Base-by-base conservation (phyloP, 2,888 invertebrate genomes). In the Thecophora atra region DNA sequence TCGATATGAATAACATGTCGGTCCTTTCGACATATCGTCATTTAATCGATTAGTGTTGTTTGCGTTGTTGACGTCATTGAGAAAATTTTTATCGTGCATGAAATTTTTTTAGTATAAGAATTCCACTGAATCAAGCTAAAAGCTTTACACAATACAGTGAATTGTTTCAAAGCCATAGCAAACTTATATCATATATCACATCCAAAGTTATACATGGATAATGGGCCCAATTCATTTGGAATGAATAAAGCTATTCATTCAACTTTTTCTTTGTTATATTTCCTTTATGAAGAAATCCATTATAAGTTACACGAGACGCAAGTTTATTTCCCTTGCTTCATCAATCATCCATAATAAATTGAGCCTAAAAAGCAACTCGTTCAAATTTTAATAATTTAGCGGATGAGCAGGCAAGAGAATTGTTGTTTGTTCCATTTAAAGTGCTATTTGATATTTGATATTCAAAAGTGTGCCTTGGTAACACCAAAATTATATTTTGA, bases 261-360 rank as follows among this genome's bases (percentile, higher is more conserved):
- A 17, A 17, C 6, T 52, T 19, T 17, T 6, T 54, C 24, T 19
- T 54, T 11, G 19, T 37, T 37, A 8, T 17, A 19, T 24, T 21
- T 26, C 28, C 26, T 58, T 28, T 24, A 26, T 28, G 28, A 7
- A 26, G 47, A 24, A 47, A 64, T 28, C 17, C 42, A 67, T 54
- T 67, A 37, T 54, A 54, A 54, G 54, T 54, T 67, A 67, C 37
- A 37, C 11, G 37, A 37, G 67, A n/a, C 54, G 54, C 30, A 54
- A 67, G 42, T 37, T 67, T 67, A 54, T 67, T 37, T 67, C 42
- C 42, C 21, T 67, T 67, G 67, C 37, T 30, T 54, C 67, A 67
- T 56, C 67, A 67, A 54, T 67, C 67, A 67, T 67, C 66, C 37
- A 37, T 37, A 37, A 37, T 37, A 37, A 37, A 37, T 37, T 2